A percentile compares a stretch with the other conserved stretches of the same genome.
Evolutionary conservation across 2,888 invertebrate genomes (phyloP).

Genomic region (Heliothis peltigera): DNA sequence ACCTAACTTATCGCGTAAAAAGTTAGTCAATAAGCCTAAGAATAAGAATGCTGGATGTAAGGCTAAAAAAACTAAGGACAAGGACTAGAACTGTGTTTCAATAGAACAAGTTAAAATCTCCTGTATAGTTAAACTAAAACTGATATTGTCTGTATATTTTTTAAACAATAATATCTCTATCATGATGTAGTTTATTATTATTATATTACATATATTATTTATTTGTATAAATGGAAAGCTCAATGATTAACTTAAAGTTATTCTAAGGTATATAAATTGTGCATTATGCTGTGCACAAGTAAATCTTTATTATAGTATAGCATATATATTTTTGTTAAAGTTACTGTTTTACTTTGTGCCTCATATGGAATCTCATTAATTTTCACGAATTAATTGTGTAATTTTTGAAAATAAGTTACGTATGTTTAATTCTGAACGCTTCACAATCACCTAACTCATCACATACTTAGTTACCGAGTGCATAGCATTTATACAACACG

Average conservation of each 20-base stretch:
- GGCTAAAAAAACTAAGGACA: conserved; percentile 44
- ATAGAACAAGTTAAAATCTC: conserved; percentile 69
- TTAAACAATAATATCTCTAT: conserved; percentile 72
- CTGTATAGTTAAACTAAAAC: conserved; percentile 70
- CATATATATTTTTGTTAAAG: conserved; percentile 82
- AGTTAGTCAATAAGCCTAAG: conserved; percentile 39
- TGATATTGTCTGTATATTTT: conserved; percentile 78
- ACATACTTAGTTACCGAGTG: conserved; percentile 49
- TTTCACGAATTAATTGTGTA: conserved; percentile 67
- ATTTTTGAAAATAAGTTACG: conserved; percentile 56
- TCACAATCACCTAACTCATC: conserved; percentile 75
- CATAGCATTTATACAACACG: conserved; percentile 36
- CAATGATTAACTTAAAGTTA: conserved; percentile 89
- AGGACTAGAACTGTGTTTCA: conserved; percentile 48
- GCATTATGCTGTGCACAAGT: conserved; percentile 83
- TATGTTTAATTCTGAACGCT: conserved; percentile 61
- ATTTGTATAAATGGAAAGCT: conserved; percentile 89
- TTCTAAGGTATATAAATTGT: conserved; percentile 82
- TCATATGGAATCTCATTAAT: conserved; percentile 87
- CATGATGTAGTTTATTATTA: conserved; percentile 74
- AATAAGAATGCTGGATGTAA: conserved; percentile 36
- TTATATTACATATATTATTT: conserved; percentile 76
- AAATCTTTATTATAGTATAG: conserved; percentile 80
- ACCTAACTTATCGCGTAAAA: conserved; percentile 34
- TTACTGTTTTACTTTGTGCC: conserved; percentile 86